phyloP scores from a whole-genome alignment of 2,888 invertebrate genomes.

The Thysanoteuthis rhombus region DNA sequence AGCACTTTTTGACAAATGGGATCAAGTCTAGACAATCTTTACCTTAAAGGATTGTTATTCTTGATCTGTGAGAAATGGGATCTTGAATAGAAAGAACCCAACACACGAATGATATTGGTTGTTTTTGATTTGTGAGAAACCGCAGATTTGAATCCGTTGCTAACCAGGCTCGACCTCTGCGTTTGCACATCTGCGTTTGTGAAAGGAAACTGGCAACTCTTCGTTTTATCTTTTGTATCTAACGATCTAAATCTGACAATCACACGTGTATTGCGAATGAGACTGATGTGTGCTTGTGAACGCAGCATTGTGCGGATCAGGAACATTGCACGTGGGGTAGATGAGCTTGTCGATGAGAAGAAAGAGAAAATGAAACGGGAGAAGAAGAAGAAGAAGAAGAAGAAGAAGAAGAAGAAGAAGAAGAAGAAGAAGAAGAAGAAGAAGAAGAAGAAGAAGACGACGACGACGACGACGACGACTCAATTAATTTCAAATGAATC shows the following conservation, averaged over 20 bases:
- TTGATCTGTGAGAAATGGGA: too few species aligned
- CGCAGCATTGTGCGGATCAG: neutral
- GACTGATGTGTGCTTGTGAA: neutral
- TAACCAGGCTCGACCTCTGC: neutral
- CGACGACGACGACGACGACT: neutral
- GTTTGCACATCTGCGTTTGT: neutral
- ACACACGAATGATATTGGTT: too few species aligned
- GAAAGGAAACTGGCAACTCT: neutral
- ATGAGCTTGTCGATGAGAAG: neutral
- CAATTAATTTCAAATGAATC: neutral
- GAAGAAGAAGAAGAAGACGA: neutral
- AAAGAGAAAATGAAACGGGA: neutral
- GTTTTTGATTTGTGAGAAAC: too few species aligned
- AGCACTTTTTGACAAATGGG: too few species aligned
- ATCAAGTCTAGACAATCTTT: too few species aligned
- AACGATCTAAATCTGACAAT: neutral
- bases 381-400: neutral
- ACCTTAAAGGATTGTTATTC: too few species aligned
- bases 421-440: neutral
- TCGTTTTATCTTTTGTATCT: neutral
- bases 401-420: neutral
- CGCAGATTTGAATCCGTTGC: neutral
- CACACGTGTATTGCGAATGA: neutral
- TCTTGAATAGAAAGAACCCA: too few species aligned
- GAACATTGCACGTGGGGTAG: neutral